A percentile compares a stretch with the other conserved stretches of the same genome.
Conservation (phyloP, 2,113 vertebrate species). For the Prunella fulvescens region DNA sequence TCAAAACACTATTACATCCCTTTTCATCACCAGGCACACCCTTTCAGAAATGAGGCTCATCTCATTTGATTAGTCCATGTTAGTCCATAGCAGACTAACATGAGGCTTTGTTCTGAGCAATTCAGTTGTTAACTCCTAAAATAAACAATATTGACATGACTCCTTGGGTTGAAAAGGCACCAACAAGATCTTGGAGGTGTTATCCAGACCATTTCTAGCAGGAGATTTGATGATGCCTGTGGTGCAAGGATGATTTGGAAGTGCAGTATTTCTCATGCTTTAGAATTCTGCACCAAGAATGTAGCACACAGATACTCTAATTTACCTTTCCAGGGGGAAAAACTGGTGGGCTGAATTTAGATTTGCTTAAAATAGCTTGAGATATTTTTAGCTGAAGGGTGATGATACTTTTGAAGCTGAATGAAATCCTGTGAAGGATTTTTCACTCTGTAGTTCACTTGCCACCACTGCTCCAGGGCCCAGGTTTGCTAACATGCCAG, state of each 20-base stretch:
- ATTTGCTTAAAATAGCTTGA: neutral
- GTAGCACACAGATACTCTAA: neutral
- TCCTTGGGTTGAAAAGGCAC: neutral
- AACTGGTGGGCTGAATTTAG: neutral
- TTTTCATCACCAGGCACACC: neutral
- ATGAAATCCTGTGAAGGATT: neutral
- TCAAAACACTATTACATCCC: neutral
- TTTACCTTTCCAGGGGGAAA: neutral
- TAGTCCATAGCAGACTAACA: neutral
- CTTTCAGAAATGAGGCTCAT: neutral
- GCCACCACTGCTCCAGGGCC: neutral
- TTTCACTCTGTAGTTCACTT: neutral
- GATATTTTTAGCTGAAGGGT: neutral
- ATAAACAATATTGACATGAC: neutral
- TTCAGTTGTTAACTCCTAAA: neutral
- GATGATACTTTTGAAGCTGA: neutral
- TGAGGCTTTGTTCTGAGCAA: rapidly evolving
- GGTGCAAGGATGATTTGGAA: neutral
- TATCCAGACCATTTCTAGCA: neutral
- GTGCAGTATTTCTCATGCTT: neutral
- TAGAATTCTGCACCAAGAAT: neutral
- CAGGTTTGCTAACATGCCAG: conserved; percentile 13
- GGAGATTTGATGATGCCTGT: neutral
- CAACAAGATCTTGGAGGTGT: neutral
- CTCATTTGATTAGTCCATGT: neutral